Conservation (phyloP, 2,797 vertebrate genomes). For the Chloroceryle inda region DNA sequence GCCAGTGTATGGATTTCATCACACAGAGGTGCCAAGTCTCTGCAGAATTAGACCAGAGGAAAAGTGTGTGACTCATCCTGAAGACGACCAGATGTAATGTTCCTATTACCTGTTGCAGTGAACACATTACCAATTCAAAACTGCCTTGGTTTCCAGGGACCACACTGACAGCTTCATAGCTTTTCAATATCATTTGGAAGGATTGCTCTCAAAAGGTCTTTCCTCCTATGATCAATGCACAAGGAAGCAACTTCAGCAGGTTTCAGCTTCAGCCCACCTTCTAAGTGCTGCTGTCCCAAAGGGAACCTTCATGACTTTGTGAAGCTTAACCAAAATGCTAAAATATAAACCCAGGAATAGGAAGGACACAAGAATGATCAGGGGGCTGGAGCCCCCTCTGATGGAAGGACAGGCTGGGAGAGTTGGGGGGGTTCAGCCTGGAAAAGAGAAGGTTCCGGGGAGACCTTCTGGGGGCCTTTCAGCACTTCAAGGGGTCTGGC, state of each 20-base stretch:
- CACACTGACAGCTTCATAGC: background rate
- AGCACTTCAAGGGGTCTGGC: background rate
- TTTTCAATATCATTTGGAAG: background rate
- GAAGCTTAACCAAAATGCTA: background rate
- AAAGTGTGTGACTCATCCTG: slow-evolving; percentile 46
- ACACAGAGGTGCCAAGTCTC: slow-evolving; percentile 53
- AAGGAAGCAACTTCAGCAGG: background rate
- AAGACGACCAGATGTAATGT: slow-evolving; percentile 46
- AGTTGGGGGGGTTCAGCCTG: background rate
- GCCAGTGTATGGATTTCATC: slow-evolving; percentile 56
- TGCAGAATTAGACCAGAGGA: slow-evolving; percentile 30
- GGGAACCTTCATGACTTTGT: background rate
- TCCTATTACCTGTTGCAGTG: slow-evolving; percentile 51
- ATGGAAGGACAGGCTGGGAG: background rate
- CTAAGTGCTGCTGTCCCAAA: background rate
- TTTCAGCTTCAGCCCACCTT: background rate
- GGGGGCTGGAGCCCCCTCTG: background rate
- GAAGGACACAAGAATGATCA: background rate
- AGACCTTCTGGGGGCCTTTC: background rate
- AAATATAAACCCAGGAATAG: background rate
- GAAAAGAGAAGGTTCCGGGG: background rate
- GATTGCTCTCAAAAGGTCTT: background rate
- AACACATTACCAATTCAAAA: background rate
- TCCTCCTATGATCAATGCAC: background rate
- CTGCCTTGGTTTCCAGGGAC: background rate